Evolutionary conservation across 2,888 invertebrate genomes (phyloP).

Genomic region (Agrotis clavis): DNA sequence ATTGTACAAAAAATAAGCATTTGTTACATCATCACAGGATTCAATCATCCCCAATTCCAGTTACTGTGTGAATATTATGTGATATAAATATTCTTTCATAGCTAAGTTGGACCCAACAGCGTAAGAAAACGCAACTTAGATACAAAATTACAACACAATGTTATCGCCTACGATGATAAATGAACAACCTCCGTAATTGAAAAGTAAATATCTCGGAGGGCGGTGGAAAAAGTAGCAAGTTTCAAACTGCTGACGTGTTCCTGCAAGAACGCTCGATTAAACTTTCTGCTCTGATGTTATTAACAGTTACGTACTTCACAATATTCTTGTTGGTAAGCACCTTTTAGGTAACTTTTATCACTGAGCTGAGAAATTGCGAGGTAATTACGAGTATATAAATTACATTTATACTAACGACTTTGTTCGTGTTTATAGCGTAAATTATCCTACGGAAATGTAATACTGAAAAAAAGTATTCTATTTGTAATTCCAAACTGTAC

Average conservation of each 20-base stretch:
- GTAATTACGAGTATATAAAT: too few species aligned
- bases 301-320: conserved; percentile 23
- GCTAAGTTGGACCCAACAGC: neutral
- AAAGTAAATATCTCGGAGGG: conserved; percentile 38
- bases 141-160: conserved; percentile 17
- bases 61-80: too few species aligned
- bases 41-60: too few species aligned
- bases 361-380: neutral
- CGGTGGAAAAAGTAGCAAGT: conserved; percentile 45
- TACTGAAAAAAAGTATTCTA: too few species aligned
- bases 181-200: conserved; percentile 39
- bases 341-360: conserved; percentile 22
- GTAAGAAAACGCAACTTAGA: neutral
- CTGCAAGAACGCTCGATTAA: conserved; percentile 45
- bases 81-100: too few species aligned
- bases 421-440: too few species aligned
- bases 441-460: too few species aligned
- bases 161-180: conserved; percentile 38
- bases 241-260: conserved; percentile 54
- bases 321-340: conserved; percentile 44
- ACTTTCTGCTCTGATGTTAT: conserved; percentile 48
- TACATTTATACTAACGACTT: too few species aligned
- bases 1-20: too few species aligned
- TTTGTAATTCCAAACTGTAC: too few species aligned
- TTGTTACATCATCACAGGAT: too few species aligned